A percentile compares a stretch with the other conserved stretches of the same genome.
Evolutionary conservation across 2,113 vertebrate species (phyloP).

Genomic region (Gorilla gorilla): DNA sequence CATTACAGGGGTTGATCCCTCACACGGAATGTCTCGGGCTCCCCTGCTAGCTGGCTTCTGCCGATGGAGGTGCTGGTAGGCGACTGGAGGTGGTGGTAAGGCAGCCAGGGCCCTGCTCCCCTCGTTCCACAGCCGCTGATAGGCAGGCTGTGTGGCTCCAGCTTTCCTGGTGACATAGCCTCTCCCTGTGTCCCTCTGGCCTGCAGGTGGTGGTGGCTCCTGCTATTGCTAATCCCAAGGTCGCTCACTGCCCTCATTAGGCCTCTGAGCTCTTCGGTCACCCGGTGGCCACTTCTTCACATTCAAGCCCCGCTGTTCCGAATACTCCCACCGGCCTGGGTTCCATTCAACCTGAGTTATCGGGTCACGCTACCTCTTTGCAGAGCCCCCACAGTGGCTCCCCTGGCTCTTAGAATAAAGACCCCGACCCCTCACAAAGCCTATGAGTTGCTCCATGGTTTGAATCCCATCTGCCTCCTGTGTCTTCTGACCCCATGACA

Average conservation of each 20-base stretch:
- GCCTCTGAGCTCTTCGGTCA: not conserved
- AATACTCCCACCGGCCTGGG: too few species aligned
- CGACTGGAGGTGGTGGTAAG: not conserved
- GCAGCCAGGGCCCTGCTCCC: not conserved
- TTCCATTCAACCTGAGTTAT: not conserved
- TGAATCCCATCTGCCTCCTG: not conserved
- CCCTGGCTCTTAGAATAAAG: not conserved
- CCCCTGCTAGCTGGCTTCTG: not conserved
- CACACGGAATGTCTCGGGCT: not conserved
- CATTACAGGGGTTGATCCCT: not conserved
- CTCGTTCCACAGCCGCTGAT: not conserved
- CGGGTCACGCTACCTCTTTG: not conserved
- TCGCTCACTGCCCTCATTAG: not conserved
- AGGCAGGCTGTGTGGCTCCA: not conserved
- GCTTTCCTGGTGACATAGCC: not conserved
- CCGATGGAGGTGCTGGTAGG: not conserved
- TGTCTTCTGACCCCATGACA: not conserved
- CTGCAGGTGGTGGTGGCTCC: not conserved
- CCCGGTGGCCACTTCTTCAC: not conserved
- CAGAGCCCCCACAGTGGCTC: not conserved
- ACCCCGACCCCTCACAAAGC: too few species aligned
- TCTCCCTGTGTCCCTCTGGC: not conserved
- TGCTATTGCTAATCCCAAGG: not conserved
- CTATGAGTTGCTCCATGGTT: not conserved
- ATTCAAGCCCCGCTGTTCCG: not conserved